A percentile compares a stretch with the other conserved stretches of the same genome.
phyloP scores from a whole-genome alignment of 2,797 vertebrate species.

The Hypotaenidia okinawae region DNA sequence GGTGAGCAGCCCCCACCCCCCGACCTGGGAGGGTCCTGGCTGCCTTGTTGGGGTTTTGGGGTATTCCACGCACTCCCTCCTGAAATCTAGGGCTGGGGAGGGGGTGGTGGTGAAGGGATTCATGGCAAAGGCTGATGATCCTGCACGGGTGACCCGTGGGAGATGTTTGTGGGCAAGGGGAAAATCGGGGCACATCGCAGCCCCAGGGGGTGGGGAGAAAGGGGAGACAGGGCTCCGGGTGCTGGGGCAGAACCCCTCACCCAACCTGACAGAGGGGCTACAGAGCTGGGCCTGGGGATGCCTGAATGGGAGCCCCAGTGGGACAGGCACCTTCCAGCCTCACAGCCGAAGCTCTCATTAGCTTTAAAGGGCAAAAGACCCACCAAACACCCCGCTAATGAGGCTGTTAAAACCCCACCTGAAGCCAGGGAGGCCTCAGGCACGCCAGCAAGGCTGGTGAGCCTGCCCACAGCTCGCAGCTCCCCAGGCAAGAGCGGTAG shows the following conservation, averaged over 20 bases:
- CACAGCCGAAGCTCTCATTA: not conserved
- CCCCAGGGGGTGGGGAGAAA: rapidly evolving
- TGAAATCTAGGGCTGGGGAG: rapidly evolving
- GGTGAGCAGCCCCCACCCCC: not conserved
- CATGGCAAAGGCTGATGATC: not conserved
- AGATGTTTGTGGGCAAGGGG: rapidly evolving
- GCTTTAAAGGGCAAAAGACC: constrained; percentile 24
- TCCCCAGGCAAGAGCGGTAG: not conserved
- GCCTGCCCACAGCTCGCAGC: not conserved
- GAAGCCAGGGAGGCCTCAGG: not conserved
- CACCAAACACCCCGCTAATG: constrained; percentile 8
- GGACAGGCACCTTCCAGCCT: not conserved
- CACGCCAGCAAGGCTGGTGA: rapidly evolving
- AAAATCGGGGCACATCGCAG: not conserved
- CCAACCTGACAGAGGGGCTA: not conserved
- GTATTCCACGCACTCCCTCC: not conserved
- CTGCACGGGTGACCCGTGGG: rapidly evolving
- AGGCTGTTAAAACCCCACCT: constrained; percentile 36
- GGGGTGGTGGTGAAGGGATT: not conserved
- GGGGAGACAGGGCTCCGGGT: not conserved
- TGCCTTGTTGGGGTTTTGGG: not conserved
- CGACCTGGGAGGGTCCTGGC: not conserved
- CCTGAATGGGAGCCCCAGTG: rapidly evolving
- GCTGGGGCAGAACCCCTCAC: rapidly evolving
- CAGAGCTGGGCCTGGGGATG: not conserved